Evolutionary conservation across 2,888 invertebrate genomes (phyloP).

Genomic region (Athalia rosae): DNA sequence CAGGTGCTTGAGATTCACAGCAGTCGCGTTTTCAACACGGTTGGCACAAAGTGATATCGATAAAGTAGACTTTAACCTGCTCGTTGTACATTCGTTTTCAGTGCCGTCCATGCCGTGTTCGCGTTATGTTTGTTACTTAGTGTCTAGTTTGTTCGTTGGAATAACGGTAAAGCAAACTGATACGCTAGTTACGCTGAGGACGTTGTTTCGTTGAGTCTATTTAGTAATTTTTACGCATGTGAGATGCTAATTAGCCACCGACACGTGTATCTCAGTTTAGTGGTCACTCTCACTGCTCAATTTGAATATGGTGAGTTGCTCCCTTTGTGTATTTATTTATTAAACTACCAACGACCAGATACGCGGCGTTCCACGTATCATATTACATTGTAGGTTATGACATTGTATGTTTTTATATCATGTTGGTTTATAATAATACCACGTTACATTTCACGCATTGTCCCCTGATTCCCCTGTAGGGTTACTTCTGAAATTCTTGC

Average conservation of each 20-base stretch:
- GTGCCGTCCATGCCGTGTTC: constrained; percentile 22
- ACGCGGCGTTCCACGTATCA: background rate
- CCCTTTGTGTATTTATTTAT: background rate
- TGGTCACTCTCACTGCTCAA: constrained; percentile 19
- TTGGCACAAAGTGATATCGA: no score
- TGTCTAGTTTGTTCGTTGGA: background rate
- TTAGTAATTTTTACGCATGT: constrained; percentile 2
- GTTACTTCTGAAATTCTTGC: background rate
- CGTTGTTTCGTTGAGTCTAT: background rate
- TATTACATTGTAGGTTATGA: constrained; percentile 6
- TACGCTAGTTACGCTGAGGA: background rate
- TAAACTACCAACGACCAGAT: background rate
- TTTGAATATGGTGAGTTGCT: constrained; percentile 21
- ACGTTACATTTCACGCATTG: background rate
- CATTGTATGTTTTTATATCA: background rate
- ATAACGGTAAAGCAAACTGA: background rate
- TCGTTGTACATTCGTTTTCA: background rate
- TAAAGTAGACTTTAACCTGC: background rate
- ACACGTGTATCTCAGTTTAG: constrained; percentile 22
- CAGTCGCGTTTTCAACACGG: no score
- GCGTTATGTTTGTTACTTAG: constrained; percentile 30
- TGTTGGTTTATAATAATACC: background rate
- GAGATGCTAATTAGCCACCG: constrained; percentile 19
- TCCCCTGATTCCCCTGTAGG: no score
- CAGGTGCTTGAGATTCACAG: no score